Evolutionary conservation across 64 coral and sea anemone species (phyloP), one percentile per base, ranked within the genome.

Genomic region (Dendrophyllia cribrosa): DNA sequence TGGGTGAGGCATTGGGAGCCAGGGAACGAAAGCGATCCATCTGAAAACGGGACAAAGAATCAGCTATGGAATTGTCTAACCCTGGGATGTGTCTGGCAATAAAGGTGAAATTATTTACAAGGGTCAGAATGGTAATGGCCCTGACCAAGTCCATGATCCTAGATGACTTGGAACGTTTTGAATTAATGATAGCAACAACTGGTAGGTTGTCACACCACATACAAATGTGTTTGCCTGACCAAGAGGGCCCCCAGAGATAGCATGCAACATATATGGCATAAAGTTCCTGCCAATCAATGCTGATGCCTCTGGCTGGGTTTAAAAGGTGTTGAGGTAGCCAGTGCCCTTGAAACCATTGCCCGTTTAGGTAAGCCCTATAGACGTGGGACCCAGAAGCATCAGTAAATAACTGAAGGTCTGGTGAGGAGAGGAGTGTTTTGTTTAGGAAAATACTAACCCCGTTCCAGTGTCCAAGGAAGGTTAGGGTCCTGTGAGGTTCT

Each of bases 251-350:
- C 43, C n/a, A n/a, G n/a, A n/a, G n/a, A n/a, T n/a, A n/a, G n/a
- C n/a, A n/a, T n/a, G n/a, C n/a, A n/a, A n/a, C n/a, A n/a, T n/a
- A n/a, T n/a, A n/a, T n/a, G n/a, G n/a, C n/a, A n/a, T n/a, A n/a
- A n/a, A n/a, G n/a, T 44, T 86, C 83, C 50, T 70, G n/a, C 83
- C 83, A 86, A 70, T 5, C 63, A 51, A 86, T 86, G 83, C 83
- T 86, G 16, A 75, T 75, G 15, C 26, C 19, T 7, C 43, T 20
- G 1, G 48, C 6, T 10, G 14, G 20, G 2, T 46, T 5, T 5
- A 26, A 4, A 17, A 2, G 6, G 10, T 67, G 46, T 2, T 86
- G 24, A 14, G 19, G 5, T 45, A 17, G 48, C 83, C 83, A 86
- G 9, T 70, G 6, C 16, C 83, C 83, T 1, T 86, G 22, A 51